Evolutionary conservation across 2,888 invertebrate genomes (phyloP).

Genomic region (Steinernema hermaphroditum): DNA sequence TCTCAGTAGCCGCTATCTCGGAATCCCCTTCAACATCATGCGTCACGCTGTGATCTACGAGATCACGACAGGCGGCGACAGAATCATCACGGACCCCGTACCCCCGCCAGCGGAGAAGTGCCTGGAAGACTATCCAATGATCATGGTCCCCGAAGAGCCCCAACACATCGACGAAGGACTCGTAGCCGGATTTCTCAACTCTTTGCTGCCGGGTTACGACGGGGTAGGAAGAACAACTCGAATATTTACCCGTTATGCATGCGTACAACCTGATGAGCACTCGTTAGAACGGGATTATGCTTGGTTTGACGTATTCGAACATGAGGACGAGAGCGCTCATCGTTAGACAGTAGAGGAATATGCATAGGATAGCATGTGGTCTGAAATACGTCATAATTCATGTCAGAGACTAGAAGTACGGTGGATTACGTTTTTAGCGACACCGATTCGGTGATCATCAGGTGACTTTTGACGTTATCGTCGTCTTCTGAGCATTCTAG

Average conservation of each 20-base stretch:
- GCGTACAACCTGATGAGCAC: not conserved
- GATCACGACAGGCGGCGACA: slow-evolving; percentile 33
- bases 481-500: slow-evolving; percentile 17
- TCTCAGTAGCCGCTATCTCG: slow-evolving; percentile 43
- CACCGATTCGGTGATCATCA: slow-evolving; percentile 32
- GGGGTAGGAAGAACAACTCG: not conserved
- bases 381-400: slow-evolving; percentile 40
- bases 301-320: slow-evolving; percentile 56
- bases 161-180: slow-evolving; percentile 3
- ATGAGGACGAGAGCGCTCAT: slow-evolving; percentile 51
- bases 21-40: slow-evolving; percentile 47
- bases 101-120: slow-evolving; percentile 40
- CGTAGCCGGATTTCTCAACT: slow-evolving; percentile 39
- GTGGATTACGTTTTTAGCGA: slow-evolving; percentile 34
- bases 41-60: slow-evolving; percentile 52
- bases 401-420: no score
- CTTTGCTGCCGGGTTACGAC: slow-evolving; percentile 38
- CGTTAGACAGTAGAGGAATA: slow-evolving; percentile 48
- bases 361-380: slow-evolving; percentile 41
- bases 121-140: slow-evolving; percentile 18
- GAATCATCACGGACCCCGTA: slow-evolving; percentile 42
- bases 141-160: not conserved
- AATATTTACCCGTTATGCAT: no score
- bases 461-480: not conserved
- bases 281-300: slow-evolving; percentile 37